Percentiles rank a stretch among this genome's conserved stretches.
Evolutionary conservation across 1,140 invertebrate genomes (phyloP).

Genomic region (Andricus grossulariae): DNA sequence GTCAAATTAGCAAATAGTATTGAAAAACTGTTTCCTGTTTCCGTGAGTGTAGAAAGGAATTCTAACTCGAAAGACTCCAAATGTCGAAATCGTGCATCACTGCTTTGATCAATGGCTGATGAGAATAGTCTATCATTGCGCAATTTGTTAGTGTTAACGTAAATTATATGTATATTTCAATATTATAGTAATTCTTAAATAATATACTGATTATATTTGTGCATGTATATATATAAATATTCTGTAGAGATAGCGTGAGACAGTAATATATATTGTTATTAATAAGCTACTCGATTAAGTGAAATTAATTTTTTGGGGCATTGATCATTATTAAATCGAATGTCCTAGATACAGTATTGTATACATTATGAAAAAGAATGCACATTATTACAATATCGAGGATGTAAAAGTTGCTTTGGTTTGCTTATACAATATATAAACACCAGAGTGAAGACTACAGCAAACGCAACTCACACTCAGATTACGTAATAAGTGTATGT

Average conservation of each 20-base stretch:
- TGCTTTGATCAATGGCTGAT: conserved; percentile 54
- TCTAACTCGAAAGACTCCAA: neutral
- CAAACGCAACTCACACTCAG: conserved; percentile 54
- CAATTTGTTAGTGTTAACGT: conserved; percentile 53
- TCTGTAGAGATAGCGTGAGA: conserved; percentile 47
- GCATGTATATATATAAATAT: conserved; percentile 62
- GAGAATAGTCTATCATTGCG: conserved; percentile 49
- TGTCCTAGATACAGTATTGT: conserved; percentile 54
- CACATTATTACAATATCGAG: conserved; percentile 32
- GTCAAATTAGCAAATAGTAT: conserved; percentile 9
- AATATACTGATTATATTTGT: conserved; percentile 62
- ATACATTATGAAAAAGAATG: conserved; percentile 43
- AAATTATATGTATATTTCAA: conserved; percentile 57
- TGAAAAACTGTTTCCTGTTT: conserved; percentile 19
- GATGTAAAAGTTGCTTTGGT: conserved; percentile 58
- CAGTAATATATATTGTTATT: conserved; percentile 52
- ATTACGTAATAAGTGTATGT: conserved; percentile 64
- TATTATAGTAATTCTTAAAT: conserved; percentile 53
- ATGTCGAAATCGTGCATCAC: conserved; percentile 36
- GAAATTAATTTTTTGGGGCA: conserved; percentile 54
- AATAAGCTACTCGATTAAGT: conserved; percentile 57
- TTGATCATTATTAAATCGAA: conserved; percentile 44
- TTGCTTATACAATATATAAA: conserved; percentile 53
- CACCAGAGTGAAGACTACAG: conserved; percentile 48
- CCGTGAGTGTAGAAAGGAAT: neutral